Percentiles rank a stretch among this genome's conserved stretches.
Evolutionary conservation across 2,797 vertebrate species (phyloP).

Genomic region (Mormyrops attenuatus): DNA sequence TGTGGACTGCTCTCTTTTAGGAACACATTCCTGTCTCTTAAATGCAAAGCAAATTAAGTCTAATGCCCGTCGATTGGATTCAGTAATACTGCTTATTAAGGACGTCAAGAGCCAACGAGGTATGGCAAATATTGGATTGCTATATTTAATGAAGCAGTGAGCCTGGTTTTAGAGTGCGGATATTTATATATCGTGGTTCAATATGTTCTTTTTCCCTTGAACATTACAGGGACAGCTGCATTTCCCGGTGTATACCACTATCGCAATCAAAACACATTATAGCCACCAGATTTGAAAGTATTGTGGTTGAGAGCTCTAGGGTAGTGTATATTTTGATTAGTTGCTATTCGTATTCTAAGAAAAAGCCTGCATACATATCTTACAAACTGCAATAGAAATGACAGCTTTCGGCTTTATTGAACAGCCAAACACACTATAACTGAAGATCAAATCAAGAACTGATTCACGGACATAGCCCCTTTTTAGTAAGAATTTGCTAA

Average conservation of each 20-base stretch:
- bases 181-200: slow-evolving; percentile 36
- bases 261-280: slow-evolving; percentile 1
- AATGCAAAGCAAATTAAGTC: slow-evolving; percentile 72
- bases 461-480: background rate
- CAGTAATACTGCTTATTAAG: slow-evolving; percentile 66
- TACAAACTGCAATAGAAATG: background rate
- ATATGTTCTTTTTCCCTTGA: background rate
- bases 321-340: background rate
- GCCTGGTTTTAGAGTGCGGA: slow-evolving; percentile 55
- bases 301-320: background rate
- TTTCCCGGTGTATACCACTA: background rate
- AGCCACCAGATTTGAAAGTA: background rate
- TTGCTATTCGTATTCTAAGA: background rate
- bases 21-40: slow-evolving; percentile 65
- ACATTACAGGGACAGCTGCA: background rate
- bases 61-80: slow-evolving; percentile 61
- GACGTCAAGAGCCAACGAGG: slow-evolving; percentile 68
- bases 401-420: background rate
- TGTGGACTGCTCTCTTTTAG: slow-evolving; percentile 55
- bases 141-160: slow-evolving; percentile 68
- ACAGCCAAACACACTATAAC: background rate
- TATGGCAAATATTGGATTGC: slow-evolving; percentile 70
- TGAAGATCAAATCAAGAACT: background rate
- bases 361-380: background rate
- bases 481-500: background rate